A percentile compares a stretch with the other conserved stretches of the same genome.
phyloP scores from a whole-genome alignment of 2,888 invertebrate species.

The Anthoptus insignis region DNA sequence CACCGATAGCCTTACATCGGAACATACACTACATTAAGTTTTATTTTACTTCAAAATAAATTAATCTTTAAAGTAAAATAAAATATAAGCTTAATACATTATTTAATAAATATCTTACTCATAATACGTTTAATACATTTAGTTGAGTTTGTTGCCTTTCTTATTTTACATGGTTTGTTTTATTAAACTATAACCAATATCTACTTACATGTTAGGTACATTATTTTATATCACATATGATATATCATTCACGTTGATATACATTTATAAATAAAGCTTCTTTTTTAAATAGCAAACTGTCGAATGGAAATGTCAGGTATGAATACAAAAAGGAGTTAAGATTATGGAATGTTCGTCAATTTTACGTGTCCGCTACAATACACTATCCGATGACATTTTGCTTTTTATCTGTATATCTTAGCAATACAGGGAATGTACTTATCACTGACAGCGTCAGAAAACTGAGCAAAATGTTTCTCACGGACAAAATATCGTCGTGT shows the following conservation, averaged over 20 bases:
- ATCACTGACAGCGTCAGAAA: conserved; percentile 28
- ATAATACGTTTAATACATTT: conserved; percentile 44
- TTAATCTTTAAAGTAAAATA: conserved; percentile 64
- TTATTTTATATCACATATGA: conserved; percentile 84
- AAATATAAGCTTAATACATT: conserved; percentile 62
- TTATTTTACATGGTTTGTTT: conserved; percentile 63
- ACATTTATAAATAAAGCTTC: conserved; percentile 74
- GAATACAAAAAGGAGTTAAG: conserved; percentile 27
- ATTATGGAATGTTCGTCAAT: conserved; percentile 36
- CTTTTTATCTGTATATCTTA: conserved; percentile 33
- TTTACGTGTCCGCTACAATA: conserved; percentile 26
- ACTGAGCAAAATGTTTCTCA: conserved; percentile 18
- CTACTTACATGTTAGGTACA: conserved; percentile 58
- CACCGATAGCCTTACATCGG: conserved; percentile 68
- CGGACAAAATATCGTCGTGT: conserved; percentile 29
- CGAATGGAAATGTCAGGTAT: conserved; percentile 64
- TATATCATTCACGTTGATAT: conserved; percentile 79
- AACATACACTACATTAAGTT: conserved; percentile 64
- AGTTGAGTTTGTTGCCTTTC: conserved; percentile 61
- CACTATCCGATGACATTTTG: conserved; percentile 37
- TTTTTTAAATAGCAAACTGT: conserved; percentile 66
- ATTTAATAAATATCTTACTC: conserved; percentile 75
- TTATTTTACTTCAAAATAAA: conserved; percentile 64
- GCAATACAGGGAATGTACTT: conserved; percentile 27
- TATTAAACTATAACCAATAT: conserved; percentile 58